Conservation (phyloP, 1,140 invertebrate genomes). For the Drosophila gunungcola region DNA sequence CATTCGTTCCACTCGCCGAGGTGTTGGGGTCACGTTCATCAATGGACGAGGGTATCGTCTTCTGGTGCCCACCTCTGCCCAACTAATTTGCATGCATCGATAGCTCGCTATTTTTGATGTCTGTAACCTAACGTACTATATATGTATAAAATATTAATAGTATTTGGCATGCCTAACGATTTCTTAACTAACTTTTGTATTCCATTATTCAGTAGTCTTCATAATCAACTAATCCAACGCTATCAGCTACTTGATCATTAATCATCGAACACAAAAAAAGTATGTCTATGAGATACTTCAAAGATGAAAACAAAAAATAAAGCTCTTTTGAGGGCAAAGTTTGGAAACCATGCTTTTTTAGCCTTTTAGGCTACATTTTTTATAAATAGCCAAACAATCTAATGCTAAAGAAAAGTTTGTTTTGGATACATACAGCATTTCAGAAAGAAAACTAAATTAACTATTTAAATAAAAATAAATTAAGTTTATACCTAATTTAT, state of each 20-base stretch:
- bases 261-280: slow-evolving; percentile 20
- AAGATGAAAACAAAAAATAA: slow-evolving; percentile 3
- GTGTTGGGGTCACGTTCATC: slow-evolving; percentile 31
- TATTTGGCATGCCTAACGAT: slow-evolving; percentile 61
- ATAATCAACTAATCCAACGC: slow-evolving; percentile 42
- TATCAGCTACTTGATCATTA: slow-evolving; percentile 20
- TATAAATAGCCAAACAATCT: not conserved
- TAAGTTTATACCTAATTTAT: too few species aligned
- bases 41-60: not conserved
- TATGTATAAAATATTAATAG: slow-evolving; percentile 18
- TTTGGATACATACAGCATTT: too few species aligned
- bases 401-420: too few species aligned
- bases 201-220: slow-evolving; percentile 35
- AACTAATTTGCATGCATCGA: slow-evolving; percentile 32
- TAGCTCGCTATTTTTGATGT: slow-evolving; percentile 23
- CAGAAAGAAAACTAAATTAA: too few species aligned
- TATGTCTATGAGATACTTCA: not conserved
- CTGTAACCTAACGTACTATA: slow-evolving; percentile 11
- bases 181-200: slow-evolving; percentile 62
- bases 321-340: not conserved
- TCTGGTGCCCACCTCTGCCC: slow-evolving; percentile 1
- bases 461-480: too few species aligned
- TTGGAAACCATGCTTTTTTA: not conserved
- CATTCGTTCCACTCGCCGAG: slow-evolving; percentile 26
- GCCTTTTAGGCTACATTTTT: too few species aligned